Base-by-base conservation (phyloP, 2,888 invertebrate genomes). In the Rotaria magnacalcarata region DNA sequence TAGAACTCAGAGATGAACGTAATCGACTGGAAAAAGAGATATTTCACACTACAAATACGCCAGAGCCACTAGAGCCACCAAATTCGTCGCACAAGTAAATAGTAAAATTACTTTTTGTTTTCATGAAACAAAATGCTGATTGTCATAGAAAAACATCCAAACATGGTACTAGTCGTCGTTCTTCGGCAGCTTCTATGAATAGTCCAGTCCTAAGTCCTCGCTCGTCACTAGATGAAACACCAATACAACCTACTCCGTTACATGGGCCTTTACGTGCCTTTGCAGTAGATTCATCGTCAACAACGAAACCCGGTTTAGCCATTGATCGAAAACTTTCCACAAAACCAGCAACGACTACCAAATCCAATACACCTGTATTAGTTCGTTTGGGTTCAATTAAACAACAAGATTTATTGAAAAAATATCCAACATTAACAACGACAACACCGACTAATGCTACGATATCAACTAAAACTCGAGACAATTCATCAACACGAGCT, bases 11-110 rank as follows among this genome's bases (percentile, higher is more conserved):
- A 80, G 80, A 80, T 47, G 80, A 80, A 80, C 80, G 80, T 24
- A 80, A 80, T 80, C 80, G 80, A n/a, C 80, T 80, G 24, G 80
- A 80, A 47, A 80, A 80, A 80, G 80, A 80, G 47, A 41, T 80
- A 80, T 47, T 80, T 47, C 47, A 80, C 11, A 80, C 80, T 21
- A 4, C 47, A 24, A 24, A 67, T 4, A 19, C 34, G 16, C 0
- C 5, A 67, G 34, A 27, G 16, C 19, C 67, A 34, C 19, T 34
- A 19, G 67, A 67, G 14, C 34, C 16, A 19, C 5, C 19, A 4
- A 67, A 1, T 34, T 19, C 67, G 16, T 34, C 19, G 34, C 34
- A 67, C 34, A 67, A 7, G 67, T 67, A 67, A 11, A 27, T 34
- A 16, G 16, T 52, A 19, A 67, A 67, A 24, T 56, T 67, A 5